Conservation (phyloP, 2,797 vertebrate species). For the Galaxias olidus region DNA sequence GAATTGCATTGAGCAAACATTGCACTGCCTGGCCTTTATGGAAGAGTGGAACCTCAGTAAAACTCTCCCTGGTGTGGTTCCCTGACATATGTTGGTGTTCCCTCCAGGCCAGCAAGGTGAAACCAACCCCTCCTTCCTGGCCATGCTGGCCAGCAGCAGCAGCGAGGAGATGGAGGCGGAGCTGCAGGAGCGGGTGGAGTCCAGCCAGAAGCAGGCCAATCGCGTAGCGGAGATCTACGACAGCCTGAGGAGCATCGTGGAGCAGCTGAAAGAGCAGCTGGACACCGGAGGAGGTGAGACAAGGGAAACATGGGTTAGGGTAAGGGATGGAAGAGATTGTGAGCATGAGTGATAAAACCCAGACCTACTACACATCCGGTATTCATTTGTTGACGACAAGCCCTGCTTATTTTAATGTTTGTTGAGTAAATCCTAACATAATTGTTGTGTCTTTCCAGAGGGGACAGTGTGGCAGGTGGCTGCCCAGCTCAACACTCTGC, state of each 20-base stretch:
- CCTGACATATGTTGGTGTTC: slow-evolving; percentile 2
- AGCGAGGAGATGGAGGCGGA: slow-evolving; percentile 97
- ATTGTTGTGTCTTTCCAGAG: slow-evolving; percentile 55
- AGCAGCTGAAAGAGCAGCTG: slow-evolving; percentile 68
- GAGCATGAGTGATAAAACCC: not conserved
- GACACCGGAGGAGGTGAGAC: slow-evolving; percentile 55
- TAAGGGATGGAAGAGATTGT: slow-evolving; percentile 29
- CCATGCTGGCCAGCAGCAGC: slow-evolving; percentile 92
- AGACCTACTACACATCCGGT: not conserved
- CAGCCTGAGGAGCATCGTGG: slow-evolving; percentile 77
- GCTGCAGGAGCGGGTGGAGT: slow-evolving; percentile 92
- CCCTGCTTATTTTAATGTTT: not conserved
- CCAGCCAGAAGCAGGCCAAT: slow-evolving; percentile 85
- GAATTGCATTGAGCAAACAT: too few species aligned
- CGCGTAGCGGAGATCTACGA: slow-evolving; percentile 88
- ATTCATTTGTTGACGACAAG: too few species aligned
- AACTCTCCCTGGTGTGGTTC: not conserved
- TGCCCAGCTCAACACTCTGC: slow-evolving; percentile 78
- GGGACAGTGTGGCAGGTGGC: slow-evolving; percentile 63
- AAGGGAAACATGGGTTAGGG: slow-evolving; percentile 17
- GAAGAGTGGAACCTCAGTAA: too few species aligned
- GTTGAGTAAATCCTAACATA: not conserved
- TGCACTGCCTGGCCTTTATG: too few species aligned
- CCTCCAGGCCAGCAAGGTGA: slow-evolving; percentile 75
- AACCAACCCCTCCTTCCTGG: slow-evolving; percentile 88